Conservation (phyloP, 2,888 invertebrate species). For the Tipula helvola region DNA sequence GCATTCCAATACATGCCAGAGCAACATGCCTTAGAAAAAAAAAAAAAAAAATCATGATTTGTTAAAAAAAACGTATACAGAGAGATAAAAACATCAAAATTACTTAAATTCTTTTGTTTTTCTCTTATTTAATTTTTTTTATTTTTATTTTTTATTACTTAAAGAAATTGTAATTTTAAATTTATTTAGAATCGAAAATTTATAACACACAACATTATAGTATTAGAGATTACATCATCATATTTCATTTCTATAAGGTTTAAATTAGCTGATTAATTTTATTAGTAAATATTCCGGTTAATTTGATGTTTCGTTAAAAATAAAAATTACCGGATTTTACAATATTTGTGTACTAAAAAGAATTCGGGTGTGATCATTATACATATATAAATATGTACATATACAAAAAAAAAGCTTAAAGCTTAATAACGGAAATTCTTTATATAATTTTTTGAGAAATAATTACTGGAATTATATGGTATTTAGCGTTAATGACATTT, state of each 20-base stretch:
- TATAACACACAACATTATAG: not conserved
- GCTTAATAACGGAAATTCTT: not conserved
- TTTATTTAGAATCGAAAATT: not conserved
- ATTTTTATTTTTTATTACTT: not conserved
- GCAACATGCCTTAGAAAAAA: not conserved
- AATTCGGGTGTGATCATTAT: not conserved
- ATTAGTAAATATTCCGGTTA: not conserved
- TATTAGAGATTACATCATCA: not conserved
- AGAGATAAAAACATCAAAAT: not conserved
- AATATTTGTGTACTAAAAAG: not conserved
- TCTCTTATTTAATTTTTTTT: not conserved
- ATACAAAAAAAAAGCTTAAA: not conserved
- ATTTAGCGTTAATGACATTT: not conserved
- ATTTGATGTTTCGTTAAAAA: not conserved
- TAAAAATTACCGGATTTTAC: not conserved
- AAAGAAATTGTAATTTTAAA: not conserved
- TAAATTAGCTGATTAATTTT: conserved; percentile 4
- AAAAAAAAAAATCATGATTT: not conserved
- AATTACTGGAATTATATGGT: not conserved
- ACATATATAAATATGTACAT: not conserved
- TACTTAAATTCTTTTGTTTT: conserved; percentile 4
- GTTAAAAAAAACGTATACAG: not conserved
- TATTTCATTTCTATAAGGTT: not conserved
- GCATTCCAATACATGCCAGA: conserved; percentile 6
- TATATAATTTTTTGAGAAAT: not conserved